These are phyloP conservation scores for Poicephalus meyeri DNA, from an alignment of 2,113 vertebrate genomes.

Conservation along the genomic window DNA sequence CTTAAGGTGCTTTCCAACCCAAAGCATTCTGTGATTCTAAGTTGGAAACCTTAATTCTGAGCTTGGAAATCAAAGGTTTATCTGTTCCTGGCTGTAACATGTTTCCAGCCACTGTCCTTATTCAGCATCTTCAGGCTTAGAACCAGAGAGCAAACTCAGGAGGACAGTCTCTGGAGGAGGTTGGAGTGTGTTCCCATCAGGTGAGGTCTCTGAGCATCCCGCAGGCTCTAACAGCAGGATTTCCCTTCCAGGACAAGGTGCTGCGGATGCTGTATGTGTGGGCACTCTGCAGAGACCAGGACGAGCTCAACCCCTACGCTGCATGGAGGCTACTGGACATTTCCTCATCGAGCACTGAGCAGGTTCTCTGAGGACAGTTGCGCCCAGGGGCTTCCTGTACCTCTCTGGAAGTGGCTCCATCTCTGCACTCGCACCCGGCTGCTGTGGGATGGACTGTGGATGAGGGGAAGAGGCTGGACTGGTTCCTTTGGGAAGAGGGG, in stretches of 20 bases:
- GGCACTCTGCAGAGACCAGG: constrained; percentile 95
- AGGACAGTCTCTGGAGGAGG: background rate
- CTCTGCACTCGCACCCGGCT: rapidly evolving
- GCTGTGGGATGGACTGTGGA: background rate
- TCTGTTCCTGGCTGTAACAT: background rate
- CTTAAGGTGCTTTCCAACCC: background rate
- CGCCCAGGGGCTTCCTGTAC: background rate
- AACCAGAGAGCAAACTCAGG: background rate
- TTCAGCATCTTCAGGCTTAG: background rate
- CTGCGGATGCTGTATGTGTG: constrained; percentile 94
- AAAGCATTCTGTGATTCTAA: background rate
- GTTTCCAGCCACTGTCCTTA: background rate
- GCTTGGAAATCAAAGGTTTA: background rate
- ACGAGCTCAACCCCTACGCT: constrained; percentile 88
- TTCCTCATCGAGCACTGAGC: constrained; percentile 91
- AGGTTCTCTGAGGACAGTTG: constrained; percentile 82
- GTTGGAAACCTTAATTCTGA: background rate
- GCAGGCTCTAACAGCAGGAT: rapidly evolving
- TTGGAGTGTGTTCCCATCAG: rapidly evolving
- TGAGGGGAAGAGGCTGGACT: background rate
- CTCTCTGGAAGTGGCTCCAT: background rate
- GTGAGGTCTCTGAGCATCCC: background rate
- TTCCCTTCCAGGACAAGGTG: constrained; percentile 87
- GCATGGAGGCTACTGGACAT: constrained; percentile 96
- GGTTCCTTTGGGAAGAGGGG: background rate